Evolutionary conservation across 2,888 invertebrate species (phyloP), one percentile per base, ranked within the genome.

Genomic region (Chaetogeoica ovagalla): DNA sequence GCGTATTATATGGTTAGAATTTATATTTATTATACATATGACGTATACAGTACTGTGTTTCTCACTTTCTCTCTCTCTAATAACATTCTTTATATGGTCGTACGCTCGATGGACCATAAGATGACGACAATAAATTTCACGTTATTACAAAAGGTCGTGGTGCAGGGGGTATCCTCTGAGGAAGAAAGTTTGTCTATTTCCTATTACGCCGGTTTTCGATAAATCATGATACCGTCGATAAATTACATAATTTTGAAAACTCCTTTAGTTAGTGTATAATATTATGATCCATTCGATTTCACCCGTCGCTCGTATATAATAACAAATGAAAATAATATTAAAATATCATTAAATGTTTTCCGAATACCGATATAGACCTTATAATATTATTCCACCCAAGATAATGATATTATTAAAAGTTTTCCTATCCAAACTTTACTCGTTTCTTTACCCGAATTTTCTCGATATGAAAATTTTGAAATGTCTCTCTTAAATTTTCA

Each of bases 141-240:
- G 19, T 66, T 57, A 75, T 75, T 21, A 37, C 57, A 15, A 11
- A 8, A 23, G 13, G 52, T 55, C 52, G n/a, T 71, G 43, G 30
- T 37, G 17, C 9, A 21, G 19, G 8, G 4, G 37, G 57, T n/a
- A n/a, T 23, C n/a, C 19, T 30, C 59, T 13, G 13, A 63, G 48
- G 62, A 30, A 74, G 21, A 66, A 75, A 75, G 39, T 75, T 75
- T 39, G 74, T 55, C 57, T 75, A 57, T 75, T 75, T 75, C 65
- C 39, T 66, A 75, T 75, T 74, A 75, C 39, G 55, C 19, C 39
- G n/a, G 0, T 60, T 23, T 23, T 57, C 74, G 39, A 74, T 74
- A 74, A 65, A 74, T 66, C 65, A 57, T 11, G 48, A 48, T 13
- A 48, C 48, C 21, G n/a, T 13, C 21, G n/a, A 17, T 21, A 55